Base-by-base conservation (phyloP, 2,113 vertebrate species). In the Pteruthius melanotis region DNA sequence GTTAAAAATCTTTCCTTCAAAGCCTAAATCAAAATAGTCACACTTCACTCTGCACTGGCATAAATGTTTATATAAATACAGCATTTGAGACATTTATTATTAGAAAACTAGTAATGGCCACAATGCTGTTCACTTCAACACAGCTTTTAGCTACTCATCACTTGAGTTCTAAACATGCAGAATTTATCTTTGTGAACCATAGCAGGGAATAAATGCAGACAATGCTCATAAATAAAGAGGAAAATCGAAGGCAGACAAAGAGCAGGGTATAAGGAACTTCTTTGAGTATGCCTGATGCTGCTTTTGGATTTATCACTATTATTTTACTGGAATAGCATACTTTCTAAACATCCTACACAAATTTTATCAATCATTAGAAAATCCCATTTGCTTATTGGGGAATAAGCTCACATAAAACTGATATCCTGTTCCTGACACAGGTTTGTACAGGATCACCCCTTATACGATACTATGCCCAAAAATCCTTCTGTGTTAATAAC, bases 401-500 rank as follows among this genome's bases (percentile, higher is more conserved):
- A 54, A 60, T 78, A 72, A 83, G 23, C 10, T 70, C 26, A 57
- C 21, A 19, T 13, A 71, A 91, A 90, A 78, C 8, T 44, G 59
- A 69, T 39, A 61, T 21, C 40, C 49, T 79, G 11, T 15, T 84
- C 72, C 76, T 77, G 79, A 63, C 44, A 44, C 31, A 83, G 70
- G 13, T 49, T 85, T 80, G 27, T 15, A 79, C 3, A 80, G 11
- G 13, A 59, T 64, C 23, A 39, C 31, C 42, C 64, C 28, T 47
- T 45, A 33, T 6, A 75, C 0, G 0, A 65, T 12, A n/a, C 37
- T 30, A 35, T 9, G 11, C 23, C 35, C 11, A 2, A 7, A 81
- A 85, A 69, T 45, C 60, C 35, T 78, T 59, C 23, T 17, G 1
- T 5, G 19, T 35, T 52, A 2, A 1, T 63, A 76, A 68, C 10